These are phyloP conservation scores for Hipposideros armiger DNA, from an alignment of 2,113 vertebrate species.

Conservation along the genomic window DNA sequence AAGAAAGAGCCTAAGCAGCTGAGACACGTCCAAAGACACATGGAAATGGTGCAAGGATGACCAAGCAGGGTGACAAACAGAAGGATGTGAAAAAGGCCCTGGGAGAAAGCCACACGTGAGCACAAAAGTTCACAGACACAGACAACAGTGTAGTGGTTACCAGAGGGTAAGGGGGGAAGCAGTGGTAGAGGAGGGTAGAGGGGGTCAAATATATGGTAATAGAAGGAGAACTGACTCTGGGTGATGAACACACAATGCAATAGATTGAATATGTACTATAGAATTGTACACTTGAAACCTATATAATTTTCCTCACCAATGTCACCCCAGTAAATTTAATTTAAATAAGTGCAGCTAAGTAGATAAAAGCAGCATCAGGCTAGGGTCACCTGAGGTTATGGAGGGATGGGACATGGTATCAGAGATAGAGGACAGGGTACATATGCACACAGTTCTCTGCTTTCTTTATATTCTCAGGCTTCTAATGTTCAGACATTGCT, in stretches of 20 bases:
- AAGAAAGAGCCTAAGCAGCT: fast-evolving
- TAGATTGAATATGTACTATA: too few species aligned
- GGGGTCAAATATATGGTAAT: too few species aligned
- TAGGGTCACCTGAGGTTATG: fast-evolving
- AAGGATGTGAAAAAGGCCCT: neutral
- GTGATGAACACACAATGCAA: too few species aligned
- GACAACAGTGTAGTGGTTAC: too few species aligned
- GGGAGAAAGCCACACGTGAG: fast-evolving
- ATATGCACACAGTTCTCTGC: fast-evolving
- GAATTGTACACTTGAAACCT: too few species aligned
- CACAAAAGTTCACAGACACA: neutral
- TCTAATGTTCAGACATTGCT: neutral
- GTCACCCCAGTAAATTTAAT: too few species aligned
- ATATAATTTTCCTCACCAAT: too few species aligned
- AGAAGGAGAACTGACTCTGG: too few species aligned
- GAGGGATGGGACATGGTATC: fast-evolving
- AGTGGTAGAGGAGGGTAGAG: too few species aligned
- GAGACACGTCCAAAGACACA: fast-evolving
- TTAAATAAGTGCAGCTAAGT: too few species aligned
- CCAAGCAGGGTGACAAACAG: neutral
- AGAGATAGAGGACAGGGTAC: neutral
- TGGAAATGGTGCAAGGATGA: neutral
- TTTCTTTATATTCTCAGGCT: neutral
- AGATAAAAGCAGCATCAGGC: neutral
- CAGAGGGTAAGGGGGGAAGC: too few species aligned